A percentile compares a stretch with the other conserved stretches of the same genome.
Conservation (phyloP, 1,140 invertebrate genomes). For the Maniola jurtina region DNA sequence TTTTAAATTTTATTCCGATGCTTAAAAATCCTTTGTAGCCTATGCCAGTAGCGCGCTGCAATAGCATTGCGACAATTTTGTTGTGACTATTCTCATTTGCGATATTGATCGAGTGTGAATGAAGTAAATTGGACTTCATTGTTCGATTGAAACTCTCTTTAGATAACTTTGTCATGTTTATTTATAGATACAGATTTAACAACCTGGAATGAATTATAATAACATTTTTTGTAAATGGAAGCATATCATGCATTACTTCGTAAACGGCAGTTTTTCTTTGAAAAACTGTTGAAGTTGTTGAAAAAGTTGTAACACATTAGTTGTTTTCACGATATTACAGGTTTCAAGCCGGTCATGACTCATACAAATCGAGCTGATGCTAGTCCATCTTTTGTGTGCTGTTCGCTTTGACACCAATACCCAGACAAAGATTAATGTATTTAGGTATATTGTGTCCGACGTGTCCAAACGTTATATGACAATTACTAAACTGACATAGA, state of each 20-base stretch:
- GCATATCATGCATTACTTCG: too few relatives aligned
- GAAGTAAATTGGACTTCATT: neutral
- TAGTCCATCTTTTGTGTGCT: constrained; percentile 6
- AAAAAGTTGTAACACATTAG: too few relatives aligned
- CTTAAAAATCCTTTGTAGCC: neutral
- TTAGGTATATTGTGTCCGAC: too few relatives aligned
- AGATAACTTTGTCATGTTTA: neutral
- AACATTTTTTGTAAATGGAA: too few relatives aligned
- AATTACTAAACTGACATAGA: constrained; percentile 1
- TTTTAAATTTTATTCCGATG: neutral
- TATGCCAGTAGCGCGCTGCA: neutral
- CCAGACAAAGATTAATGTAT: constrained; percentile 1
- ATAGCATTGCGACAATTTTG: constrained; percentile 1
- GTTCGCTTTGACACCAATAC: constrained; percentile 4
- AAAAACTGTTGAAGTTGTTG: too few relatives aligned
- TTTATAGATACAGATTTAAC: neutral
- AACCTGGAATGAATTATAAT: too few relatives aligned
- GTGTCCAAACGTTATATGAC: constrained; percentile 2
- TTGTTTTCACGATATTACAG: neutral
- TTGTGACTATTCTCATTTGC: constrained; percentile 6
- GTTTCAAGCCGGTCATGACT: neutral
- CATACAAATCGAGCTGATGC: neutral
- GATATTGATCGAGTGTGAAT: constrained; percentile 9
- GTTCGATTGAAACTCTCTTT: neutral
- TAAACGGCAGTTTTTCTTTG: too few relatives aligned